Conservation (phyloP, 2,888 invertebrate species). For the Salpingus planirostris region DNA sequence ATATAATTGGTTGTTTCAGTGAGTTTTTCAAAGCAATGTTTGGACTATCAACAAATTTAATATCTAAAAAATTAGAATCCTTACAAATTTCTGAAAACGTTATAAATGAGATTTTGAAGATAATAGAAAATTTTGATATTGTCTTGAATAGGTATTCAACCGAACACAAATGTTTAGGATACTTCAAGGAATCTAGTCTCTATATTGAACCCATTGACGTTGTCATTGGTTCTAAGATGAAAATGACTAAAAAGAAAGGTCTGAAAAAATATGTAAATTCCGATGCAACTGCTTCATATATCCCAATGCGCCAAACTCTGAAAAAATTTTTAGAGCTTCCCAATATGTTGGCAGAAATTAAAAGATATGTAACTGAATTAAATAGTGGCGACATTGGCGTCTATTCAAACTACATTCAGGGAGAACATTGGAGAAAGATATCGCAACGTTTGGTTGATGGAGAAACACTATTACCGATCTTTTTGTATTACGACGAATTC, state of each 20-base stretch:
- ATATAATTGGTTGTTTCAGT: background rate
- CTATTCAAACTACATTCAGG: background rate
- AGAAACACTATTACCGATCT: constrained; percentile 1
- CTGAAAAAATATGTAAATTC: background rate
- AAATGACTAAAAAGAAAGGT: background rate
- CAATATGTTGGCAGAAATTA: background rate
- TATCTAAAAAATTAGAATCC: background rate
- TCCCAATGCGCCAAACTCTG: background rate
- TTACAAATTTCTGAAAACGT: background rate
- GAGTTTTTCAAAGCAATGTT: background rate
- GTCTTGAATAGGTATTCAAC: background rate
- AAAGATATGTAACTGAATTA: background rate
- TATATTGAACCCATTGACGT: background rate
- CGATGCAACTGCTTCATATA: background rate
- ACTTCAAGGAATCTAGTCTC: background rate
- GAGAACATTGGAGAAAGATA: background rate
- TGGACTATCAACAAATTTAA: background rate
- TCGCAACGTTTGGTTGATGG: background rate
- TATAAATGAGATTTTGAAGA: background rate
- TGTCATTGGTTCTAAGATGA: constrained; percentile 1
- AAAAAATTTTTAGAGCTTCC: background rate
- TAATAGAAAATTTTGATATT: background rate
- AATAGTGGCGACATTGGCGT: background rate
- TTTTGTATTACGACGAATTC: constrained; percentile 8
- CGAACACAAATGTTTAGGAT: background rate